Evolutionary conservation across 2,113 vertebrate genomes (phyloP).

Genomic region (Sigmodon hispidus): DNA sequence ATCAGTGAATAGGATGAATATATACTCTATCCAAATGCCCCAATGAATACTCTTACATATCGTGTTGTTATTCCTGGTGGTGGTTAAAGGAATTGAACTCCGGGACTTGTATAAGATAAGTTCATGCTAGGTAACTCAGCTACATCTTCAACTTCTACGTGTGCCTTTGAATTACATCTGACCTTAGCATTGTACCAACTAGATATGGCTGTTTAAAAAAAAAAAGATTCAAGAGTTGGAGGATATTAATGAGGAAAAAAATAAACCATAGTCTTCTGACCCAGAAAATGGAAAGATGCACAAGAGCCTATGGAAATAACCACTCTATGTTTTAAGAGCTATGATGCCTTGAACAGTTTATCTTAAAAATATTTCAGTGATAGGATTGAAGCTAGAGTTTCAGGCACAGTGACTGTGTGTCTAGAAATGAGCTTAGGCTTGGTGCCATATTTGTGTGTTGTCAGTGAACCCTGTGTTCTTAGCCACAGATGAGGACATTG

Average conservation of each 20-base stretch:
- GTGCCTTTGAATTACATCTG: background rate
- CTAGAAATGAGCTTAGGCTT: background rate
- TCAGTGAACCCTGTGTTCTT: background rate
- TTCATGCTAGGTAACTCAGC: background rate
- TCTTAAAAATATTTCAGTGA: background rate
- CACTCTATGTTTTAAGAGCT: no score
- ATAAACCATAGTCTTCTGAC: background rate
- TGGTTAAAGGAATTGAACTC: background rate
- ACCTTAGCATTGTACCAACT: background rate
- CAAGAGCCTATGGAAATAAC: background rate
- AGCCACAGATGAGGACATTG: background rate
- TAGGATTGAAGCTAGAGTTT: no score
- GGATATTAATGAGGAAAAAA: background rate
- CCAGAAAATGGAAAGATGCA: background rate
- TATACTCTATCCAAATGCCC: background rate
- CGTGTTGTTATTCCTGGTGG: background rate
- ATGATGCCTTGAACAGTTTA: background rate
- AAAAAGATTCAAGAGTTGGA: background rate
- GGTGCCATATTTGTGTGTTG: rapidly evolving
- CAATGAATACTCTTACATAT: background rate
- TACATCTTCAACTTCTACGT: no score
- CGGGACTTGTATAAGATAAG: background rate
- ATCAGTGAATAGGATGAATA: background rate
- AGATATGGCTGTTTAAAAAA: background rate
- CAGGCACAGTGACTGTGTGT: background rate